Conservation (phyloP, 1,140 invertebrate species). For the Frieseomelitta varia region DNA sequence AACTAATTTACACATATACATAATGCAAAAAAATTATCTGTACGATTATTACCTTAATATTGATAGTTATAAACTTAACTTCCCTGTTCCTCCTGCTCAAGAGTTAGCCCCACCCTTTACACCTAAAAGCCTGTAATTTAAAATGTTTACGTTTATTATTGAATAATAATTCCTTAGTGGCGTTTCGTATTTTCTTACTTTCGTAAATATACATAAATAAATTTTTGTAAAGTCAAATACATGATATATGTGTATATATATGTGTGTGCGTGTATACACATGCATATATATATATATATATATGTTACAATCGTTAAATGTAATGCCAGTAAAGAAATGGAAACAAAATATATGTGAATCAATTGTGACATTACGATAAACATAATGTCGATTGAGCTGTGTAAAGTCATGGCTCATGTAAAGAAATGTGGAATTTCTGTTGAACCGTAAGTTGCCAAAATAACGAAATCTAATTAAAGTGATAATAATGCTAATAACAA, state of each 20-base stretch:
- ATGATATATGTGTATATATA: slow-evolving; percentile 45
- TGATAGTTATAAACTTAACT: slow-evolving; percentile 80
- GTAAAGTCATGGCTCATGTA: slow-evolving; percentile 42
- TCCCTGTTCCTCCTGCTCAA: slow-evolving; percentile 64
- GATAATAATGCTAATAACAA: slow-evolving; percentile 66
- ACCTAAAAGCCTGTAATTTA: slow-evolving; percentile 70
- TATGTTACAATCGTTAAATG: slow-evolving; percentile 70
- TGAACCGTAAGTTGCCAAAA: slow-evolving; percentile 80
- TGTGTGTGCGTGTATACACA: slow-evolving; percentile 16
- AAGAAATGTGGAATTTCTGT: slow-evolving; percentile 73
- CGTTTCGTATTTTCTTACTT: slow-evolving; percentile 83
- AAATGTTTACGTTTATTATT: slow-evolving; percentile 77
- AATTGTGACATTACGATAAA: slow-evolving; percentile 54
- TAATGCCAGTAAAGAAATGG: slow-evolving; percentile 68
- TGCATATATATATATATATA: slow-evolving; percentile 23
- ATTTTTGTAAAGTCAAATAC: slow-evolving; percentile 79
- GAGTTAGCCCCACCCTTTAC: slow-evolving; percentile 53
- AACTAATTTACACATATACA: slow-evolving; percentile 79
- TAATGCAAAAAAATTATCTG: slow-evolving; percentile 80
- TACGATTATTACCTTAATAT: slow-evolving; percentile 81
- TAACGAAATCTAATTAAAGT: slow-evolving; percentile 77
- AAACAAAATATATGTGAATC: slow-evolving; percentile 75
- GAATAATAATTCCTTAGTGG: slow-evolving; percentile 78
- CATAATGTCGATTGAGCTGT: slow-evolving; percentile 51
- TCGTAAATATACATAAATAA: slow-evolving; percentile 79